Evolutionary conservation across 2,888 invertebrate genomes (phyloP), one percentile per base, ranked within the genome.

Genomic region (Habroteleia sp.): DNA sequence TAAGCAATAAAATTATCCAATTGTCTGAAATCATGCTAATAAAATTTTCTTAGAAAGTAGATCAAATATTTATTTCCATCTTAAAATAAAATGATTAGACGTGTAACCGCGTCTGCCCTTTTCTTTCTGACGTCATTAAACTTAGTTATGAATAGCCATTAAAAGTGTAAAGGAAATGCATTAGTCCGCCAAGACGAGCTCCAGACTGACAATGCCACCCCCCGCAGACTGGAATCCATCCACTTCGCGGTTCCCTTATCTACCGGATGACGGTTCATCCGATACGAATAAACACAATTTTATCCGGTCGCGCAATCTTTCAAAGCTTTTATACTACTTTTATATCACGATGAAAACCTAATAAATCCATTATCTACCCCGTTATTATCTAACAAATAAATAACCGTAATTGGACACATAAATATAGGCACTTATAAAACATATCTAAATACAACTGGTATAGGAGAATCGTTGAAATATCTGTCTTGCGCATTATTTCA

Each of bases 121-220:
- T 83, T 82, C 83, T 82, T 81, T 77, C 83, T 80, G 81, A 81
- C 81, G 85, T 86, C 87, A 87, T 87, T 87, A 87, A 87, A 87
- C 87, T 87, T 87, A 84, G 87, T 86, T 87, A 87, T 86, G 87
- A 87, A 87, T 87, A 85, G 84, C 87, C 86, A 87, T 87, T 87
- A 87, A 87, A 87, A 86, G 86, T 87, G 86, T 87, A 87, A 87
- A 87, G 87, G 87, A 87, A 87, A 87, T 87, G 87, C 87, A 87
- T 87, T 87, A 87, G 87, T 83, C 81, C 80, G 80, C 83, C 74
- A 54, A 71, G 54, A 14, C 62, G 54, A 65, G 63, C 58, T 65
- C 35, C 39, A 50, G 74, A 74, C 79, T 76, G 77, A 79, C 80
- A 81, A 65, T 75, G 79, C 74, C 78, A 76, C 79, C 81, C 80